A percentile compares a stretch with the other conserved stretches of the same genome.
These are phyloP conservation scores for Alviniconcha marisindica DNA, from an alignment of 1,140 invertebrate genomes.

Conservation along the genomic window DNA sequence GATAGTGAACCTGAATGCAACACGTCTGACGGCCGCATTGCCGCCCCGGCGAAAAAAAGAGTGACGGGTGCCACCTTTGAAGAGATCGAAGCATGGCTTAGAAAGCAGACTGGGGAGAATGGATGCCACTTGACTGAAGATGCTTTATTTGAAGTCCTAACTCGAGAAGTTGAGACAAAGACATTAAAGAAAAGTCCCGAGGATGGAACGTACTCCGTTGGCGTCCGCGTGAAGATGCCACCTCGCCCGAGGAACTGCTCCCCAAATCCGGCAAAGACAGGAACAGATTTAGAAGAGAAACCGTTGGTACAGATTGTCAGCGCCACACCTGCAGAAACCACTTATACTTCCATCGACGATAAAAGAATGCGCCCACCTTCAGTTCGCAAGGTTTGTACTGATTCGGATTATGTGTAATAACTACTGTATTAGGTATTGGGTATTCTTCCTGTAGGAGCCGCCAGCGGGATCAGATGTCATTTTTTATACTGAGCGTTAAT, in stretches of 20 bases:
- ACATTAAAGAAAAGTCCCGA: constrained; percentile 49
- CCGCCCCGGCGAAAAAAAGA: neutral
- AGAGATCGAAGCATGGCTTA: constrained; percentile 63
- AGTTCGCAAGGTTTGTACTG: constrained; percentile 16
- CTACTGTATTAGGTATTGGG: neutral
- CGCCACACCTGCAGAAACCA: neutral
- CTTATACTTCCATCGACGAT: neutral
- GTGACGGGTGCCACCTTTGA: constrained; percentile 44
- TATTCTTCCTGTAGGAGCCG: neutral
- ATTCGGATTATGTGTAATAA: neutral
- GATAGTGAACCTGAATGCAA: neutral
- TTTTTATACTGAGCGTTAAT: neutral
- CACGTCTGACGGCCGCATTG: neutral
- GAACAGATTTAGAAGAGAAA: neutral
- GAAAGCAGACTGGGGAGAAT: constrained; percentile 39
- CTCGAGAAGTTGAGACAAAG: constrained; percentile 68
- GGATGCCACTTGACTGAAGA: constrained; percentile 46
- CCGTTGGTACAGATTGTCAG: neutral
- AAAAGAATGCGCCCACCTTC: constrained; percentile 3
- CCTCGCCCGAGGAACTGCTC: neutral
- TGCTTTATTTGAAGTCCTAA: constrained; percentile 63
- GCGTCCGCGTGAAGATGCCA: constrained; percentile 3
- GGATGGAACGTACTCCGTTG: constrained; percentile 58
- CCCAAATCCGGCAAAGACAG: neutral
- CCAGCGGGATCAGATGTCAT: neutral